Conservation (phyloP, 2,113 vertebrate genomes). For the Bostrychus sinensis region DNA sequence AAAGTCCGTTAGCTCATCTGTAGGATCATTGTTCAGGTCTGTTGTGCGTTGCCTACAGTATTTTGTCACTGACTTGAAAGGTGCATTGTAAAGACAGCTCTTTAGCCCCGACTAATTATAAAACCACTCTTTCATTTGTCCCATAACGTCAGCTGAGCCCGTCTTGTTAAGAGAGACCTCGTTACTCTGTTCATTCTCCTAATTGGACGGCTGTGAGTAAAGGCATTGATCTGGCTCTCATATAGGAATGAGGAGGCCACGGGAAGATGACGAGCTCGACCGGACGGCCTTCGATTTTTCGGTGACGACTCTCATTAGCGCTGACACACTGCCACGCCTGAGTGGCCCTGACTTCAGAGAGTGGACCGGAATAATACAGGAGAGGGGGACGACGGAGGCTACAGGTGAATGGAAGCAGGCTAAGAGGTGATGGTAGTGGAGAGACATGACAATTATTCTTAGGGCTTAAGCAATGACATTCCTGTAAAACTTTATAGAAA, state of each 20-base stretch:
- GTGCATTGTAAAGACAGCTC: too few relatives aligned
- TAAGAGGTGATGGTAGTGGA: not conserved
- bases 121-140: slow-evolving; percentile 39
- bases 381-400: slow-evolving; percentile 5
- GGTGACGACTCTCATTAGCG: slow-evolving; percentile 71
- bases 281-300: slow-evolving; percentile 58
- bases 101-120: slow-evolving; percentile 27
- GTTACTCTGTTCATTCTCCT: slow-evolving; percentile 42
- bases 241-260: slow-evolving; percentile 34
- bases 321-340: slow-evolving; percentile 49
- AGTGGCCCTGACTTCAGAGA: slow-evolving; percentile 26
- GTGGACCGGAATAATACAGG: slow-evolving; percentile 33
- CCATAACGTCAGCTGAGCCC: slow-evolving; percentile 34
- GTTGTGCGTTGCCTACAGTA: not conserved
- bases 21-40: too few relatives aligned
- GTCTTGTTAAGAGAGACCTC: slow-evolving; percentile 53
- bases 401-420: slow-evolving; percentile 55
- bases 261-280: slow-evolving; percentile 52
- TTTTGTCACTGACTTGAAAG: not conserved
- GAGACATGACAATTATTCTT: too few relatives aligned
- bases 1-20: too few relatives aligned
- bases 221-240: slow-evolving; percentile 60
- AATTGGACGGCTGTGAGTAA: slow-evolving; percentile 54
- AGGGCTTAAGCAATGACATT: too few relatives aligned
- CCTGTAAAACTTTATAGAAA: too few relatives aligned